Conservation (phyloP, 2,113 vertebrate species). For the Dicaeum eximium region DNA sequence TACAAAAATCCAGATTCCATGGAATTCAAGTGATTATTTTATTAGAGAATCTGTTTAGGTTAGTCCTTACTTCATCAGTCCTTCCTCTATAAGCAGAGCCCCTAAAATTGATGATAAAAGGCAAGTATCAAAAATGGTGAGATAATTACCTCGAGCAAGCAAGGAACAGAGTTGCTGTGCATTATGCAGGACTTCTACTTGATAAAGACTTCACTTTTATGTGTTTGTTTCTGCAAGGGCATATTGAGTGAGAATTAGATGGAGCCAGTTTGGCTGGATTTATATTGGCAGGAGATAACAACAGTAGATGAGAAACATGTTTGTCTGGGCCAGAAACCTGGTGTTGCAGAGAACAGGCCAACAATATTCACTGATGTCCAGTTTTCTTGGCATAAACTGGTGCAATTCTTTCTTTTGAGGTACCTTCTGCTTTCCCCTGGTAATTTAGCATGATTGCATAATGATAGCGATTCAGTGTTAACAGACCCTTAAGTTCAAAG, state of each 20-base stretch:
- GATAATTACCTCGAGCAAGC: not conserved
- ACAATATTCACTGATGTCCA: not conserved
- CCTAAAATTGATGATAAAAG: not conserved
- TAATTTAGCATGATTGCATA: not conserved
- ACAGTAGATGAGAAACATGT: constrained; percentile 21
- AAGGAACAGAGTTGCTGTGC: not conserved
- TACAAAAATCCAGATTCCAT: not conserved
- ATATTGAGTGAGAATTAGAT: constrained; percentile 52
- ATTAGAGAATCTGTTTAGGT: not conserved
- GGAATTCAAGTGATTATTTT: not conserved
- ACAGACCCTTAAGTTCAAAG: not conserved
- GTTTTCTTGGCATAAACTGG: not conserved
- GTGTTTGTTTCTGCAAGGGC: constrained; percentile 28
- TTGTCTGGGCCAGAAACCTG: constrained; percentile 28
- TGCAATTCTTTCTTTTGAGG: constrained; percentile 1
- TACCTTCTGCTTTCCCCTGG: not conserved
- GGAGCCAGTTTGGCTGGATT: constrained; percentile 55
- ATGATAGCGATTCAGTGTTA: not conserved
- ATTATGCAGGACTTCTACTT: not conserved
- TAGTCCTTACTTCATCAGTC: not conserved
- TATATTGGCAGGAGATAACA: constrained; percentile 36
- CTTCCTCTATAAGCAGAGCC: not conserved
- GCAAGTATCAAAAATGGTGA: not conserved
- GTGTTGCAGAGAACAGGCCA: not conserved
- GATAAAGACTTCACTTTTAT: constrained; percentile 29